Percentiles rank a stretch among this genome's conserved stretches.
Evolutionary conservation across 2,797 vertebrate species (phyloP).

Genomic region (Todus mexicanus): DNA sequence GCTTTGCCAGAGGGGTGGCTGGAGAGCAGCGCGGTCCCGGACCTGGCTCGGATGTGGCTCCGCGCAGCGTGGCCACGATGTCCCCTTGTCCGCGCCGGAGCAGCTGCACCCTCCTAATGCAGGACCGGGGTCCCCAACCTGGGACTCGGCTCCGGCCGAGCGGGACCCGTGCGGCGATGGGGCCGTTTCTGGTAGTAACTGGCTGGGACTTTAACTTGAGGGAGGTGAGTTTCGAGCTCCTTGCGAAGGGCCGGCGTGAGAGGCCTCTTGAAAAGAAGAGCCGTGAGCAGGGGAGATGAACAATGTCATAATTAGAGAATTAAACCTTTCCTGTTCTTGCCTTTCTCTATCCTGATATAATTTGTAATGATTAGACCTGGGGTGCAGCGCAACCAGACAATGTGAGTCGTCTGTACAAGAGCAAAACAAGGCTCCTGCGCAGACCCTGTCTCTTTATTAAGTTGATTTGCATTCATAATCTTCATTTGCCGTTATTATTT

Average conservation of each 20-base stretch:
- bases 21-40: background rate
- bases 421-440: constrained; percentile 55
- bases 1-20: background rate
- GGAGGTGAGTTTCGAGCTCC: background rate
- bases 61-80: fast-evolving
- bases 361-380: constrained; percentile 7
- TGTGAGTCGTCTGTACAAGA: background rate
- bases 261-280: background rate
- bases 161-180: fast-evolving
- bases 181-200: fast-evolving
- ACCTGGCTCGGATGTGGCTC: background rate
- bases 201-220: background rate
- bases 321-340: constrained; percentile 7
- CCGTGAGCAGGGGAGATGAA: background rate
- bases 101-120: fast-evolving
- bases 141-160: fast-evolving
- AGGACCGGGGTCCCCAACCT: background rate
- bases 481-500: constrained; percentile 68
- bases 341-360: background rate
- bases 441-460: constrained; percentile 55
- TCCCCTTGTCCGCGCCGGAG: background rate
- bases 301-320: background rate
- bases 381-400: constrained; percentile 11
- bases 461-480: constrained; percentile 70
- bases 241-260: background rate